Evolutionary conservation across 1,140 invertebrate species (phyloP).

Genomic region (Musca vetustissima): DNA sequence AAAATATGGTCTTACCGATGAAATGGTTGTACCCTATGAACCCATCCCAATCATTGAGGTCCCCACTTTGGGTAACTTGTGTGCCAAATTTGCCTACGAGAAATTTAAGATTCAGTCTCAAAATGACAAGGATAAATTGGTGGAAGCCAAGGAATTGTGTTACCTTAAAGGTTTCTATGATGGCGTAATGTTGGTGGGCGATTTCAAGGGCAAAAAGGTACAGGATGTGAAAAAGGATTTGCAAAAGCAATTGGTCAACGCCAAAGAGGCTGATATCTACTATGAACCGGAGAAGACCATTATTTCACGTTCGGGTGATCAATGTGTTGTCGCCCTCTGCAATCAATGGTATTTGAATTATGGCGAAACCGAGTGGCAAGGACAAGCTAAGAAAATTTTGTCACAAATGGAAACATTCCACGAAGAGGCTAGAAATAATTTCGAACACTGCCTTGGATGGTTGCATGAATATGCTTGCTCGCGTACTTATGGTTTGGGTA

Average conservation of each 20-base stretch:
- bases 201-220: slow-evolving; percentile 87
- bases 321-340: slow-evolving; percentile 98
- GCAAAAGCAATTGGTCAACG: slow-evolving; percentile 78
- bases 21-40: slow-evolving; percentile 77
- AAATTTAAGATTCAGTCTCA: slow-evolving; percentile 95
- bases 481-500: slow-evolving; percentile 94
- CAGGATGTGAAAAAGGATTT: slow-evolving; percentile 93
- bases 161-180: slow-evolving; percentile 98
- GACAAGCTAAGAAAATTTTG: slow-evolving; percentile 70
- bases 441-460: slow-evolving; percentile 90
- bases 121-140: slow-evolving; percentile 93
- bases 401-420: slow-evolving; percentile 84
- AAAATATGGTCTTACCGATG: slow-evolving; percentile 89
- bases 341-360: slow-evolving; percentile 99
- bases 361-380: slow-evolving; percentile 87
- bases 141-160: slow-evolving; percentile 93
- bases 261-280: slow-evolving; percentile 83
- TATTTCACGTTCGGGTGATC: slow-evolving; percentile 94
- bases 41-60: slow-evolving; percentile 91
- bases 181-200: slow-evolving; percentile 83
- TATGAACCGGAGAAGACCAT: slow-evolving; percentile 98
- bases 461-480: slow-evolving; percentile 98
- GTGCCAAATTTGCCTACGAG: slow-evolving; percentile 84
- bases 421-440: slow-evolving; percentile 93
- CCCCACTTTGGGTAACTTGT: slow-evolving; percentile 83